These are phyloP conservation scores for Archocentrus centrarchus DNA, from an alignment of 2,113 vertebrate genomes.

Conservation along the genomic window DNA sequence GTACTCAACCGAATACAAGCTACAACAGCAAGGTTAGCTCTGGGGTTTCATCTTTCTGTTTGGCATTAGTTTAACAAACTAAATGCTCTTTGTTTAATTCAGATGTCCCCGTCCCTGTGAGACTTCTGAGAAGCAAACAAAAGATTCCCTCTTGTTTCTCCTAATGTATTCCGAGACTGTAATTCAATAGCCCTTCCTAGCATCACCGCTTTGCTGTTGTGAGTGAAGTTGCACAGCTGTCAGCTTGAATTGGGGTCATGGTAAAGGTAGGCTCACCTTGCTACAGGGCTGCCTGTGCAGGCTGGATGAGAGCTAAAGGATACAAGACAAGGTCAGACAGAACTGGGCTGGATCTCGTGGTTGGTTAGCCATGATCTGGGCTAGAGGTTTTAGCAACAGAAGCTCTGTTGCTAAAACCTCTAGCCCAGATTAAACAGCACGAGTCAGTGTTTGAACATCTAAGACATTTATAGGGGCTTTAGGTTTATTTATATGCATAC, in stretches of 20 bases:
- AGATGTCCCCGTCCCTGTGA: slow-evolving; percentile 14
- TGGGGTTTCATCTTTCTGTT: background rate
- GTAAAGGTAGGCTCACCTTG: slow-evolving; percentile 59
- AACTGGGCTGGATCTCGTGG: slow-evolving; percentile 24
- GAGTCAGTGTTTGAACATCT: slow-evolving; percentile 10
- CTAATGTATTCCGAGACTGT: slow-evolving; percentile 20
- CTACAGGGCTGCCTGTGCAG: slow-evolving; percentile 31
- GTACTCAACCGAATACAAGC: slow-evolving; percentile 97
- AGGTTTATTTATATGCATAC: slow-evolving; percentile 6
- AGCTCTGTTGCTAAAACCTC: slow-evolving; percentile 17
- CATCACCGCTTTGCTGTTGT: background rate
- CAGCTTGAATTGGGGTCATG: slow-evolving; percentile 60
- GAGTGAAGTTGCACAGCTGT: slow-evolving; percentile 43
- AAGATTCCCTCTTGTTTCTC: slow-evolving; percentile 12
- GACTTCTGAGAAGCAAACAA: slow-evolving; percentile 19
- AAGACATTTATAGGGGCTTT: slow-evolving; percentile 1
- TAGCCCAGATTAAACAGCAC: slow-evolving; percentile 4
- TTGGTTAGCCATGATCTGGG: slow-evolving; percentile 15
- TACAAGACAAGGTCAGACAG: slow-evolving; percentile 39
- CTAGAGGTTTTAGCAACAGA: background rate
- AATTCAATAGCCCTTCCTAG: slow-evolving; percentile 40
- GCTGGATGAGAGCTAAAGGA: slow-evolving; percentile 25
- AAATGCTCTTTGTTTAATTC: slow-evolving; percentile 3
- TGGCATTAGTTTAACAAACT: background rate
- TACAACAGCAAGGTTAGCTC: slow-evolving; percentile 95